Base-by-base conservation (phyloP, 1,140 invertebrate species). In the Atopsyche davidsoni region DNA sequence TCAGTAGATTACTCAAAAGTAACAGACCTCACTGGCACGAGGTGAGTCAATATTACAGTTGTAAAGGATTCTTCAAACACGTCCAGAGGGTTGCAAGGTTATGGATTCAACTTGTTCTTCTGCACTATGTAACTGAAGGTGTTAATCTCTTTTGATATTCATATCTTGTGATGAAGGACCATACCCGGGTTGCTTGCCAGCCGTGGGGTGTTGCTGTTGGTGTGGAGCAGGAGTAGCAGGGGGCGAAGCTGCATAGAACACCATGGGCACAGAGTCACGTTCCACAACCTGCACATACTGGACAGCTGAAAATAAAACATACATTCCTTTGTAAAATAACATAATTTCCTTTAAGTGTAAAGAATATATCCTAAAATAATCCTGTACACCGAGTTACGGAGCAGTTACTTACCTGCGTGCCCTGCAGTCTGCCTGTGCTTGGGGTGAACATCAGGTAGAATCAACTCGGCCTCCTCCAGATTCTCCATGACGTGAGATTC, bases 301-400 rank as follows among this genome's bases (percentile, higher is more conserved):
- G 89, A 81, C 67, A 91, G 89, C 64, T 92, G 87, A 21, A 72
- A 67, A 45, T 89, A 81, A 46, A 17, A 9, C 22, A 42, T n/a
- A 24, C 13, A 36, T 6, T 36, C 17, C 6, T 21, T 40, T 40
- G 19, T 21, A 40, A 2, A 40, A n/a, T 40, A 16, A 22, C 17
- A 19, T 7, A 2, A 21, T 18, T 21, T 3, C 24, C 7, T 40
- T 40, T 11, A n/a, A 22, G 16, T n/a, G 7, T 40, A 4, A 22
- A 41, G 25, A 22, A 41, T 16, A 41, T 4, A 23, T 41, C 13
- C 25, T 6, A 23, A 41, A 19, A 23, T 28, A 28, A 28, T 7
- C 13, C 25, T 9, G 7, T 9, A 9, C 7, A 28, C 25, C 7
- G 13, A 9, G 25, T 28, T 13, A n/a, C 25, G 7, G 25, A 28